phyloP scores from a whole-genome alignment of 2,797 vertebrate species.

The Pogonophryne albipinna region DNA sequence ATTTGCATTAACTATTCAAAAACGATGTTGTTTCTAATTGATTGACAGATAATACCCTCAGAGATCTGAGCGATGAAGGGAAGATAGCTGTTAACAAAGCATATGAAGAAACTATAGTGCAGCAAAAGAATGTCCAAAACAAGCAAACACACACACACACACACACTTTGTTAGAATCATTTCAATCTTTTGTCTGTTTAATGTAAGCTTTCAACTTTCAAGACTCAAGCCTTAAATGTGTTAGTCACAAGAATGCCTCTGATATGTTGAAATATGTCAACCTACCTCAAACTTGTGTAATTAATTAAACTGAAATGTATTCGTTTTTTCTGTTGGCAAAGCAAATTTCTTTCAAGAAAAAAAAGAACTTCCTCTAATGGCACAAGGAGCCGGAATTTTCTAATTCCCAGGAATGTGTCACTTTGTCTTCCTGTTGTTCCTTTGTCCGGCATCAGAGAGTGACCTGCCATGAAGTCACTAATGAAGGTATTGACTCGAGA shows the following conservation, averaged over 20 bases:
- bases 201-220: background rate
- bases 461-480: constrained; percentile 73
- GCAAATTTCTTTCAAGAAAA: constrained; percentile 52
- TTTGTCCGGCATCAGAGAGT: constrained; percentile 62
- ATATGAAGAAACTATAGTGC: background rate
- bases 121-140: background rate
- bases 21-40: background rate
- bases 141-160: background rate
- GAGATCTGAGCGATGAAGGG: background rate
- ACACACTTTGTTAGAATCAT: background rate
- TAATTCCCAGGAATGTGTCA: constrained; percentile 81
- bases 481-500: constrained; percentile 78
- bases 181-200: background rate
- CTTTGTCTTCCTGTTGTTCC: constrained; percentile 60
- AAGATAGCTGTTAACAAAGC: background rate
- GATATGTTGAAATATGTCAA: constrained; percentile 19
- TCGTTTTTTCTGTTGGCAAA: constrained; percentile 40
- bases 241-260: background rate
- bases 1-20: background rate
- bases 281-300: constrained; percentile 32
- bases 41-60: background rate
- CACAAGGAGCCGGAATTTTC: constrained; percentile 37
- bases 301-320: constrained; percentile 37
- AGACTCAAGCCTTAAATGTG: background rate
- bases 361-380: constrained; percentile 50